Percentiles rank a stretch among this genome's conserved stretches.
phyloP scores from a whole-genome alignment of 2,888 invertebrate species.

The Lasioglossum pauxillum region DNA sequence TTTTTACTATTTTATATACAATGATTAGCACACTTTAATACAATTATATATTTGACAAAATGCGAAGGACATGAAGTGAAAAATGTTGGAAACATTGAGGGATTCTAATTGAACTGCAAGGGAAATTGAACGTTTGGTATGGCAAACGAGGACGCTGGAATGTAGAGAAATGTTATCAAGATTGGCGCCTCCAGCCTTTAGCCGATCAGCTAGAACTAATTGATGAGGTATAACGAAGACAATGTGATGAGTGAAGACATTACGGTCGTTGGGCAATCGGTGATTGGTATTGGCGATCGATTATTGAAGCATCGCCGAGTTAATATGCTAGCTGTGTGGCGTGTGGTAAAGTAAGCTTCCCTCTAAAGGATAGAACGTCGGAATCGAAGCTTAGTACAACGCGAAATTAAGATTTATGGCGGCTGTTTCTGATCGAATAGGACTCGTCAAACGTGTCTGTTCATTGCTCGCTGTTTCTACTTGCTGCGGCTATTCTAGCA shows the following conservation, averaged over 20 bases:
- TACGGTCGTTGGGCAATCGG: neutral
- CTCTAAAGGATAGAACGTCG: neutral
- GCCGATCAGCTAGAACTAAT: neutral
- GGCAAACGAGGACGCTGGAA: neutral
- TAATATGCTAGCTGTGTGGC: neutral
- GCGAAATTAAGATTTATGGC: conserved; percentile 12
- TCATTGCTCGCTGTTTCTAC: neutral
- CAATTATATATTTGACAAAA: too few species aligned
- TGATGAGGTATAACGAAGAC: neutral
- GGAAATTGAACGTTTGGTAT: neutral
- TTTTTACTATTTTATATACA: neutral
- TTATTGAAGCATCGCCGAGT: neutral
- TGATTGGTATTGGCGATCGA: neutral
- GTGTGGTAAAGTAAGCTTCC: neutral
- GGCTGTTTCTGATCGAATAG: neutral
- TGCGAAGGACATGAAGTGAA: too few species aligned
- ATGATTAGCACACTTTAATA: too few species aligned
- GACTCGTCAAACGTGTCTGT: conserved; percentile 8
- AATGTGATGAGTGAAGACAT: conserved; percentile 4
- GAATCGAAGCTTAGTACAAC: neutral
- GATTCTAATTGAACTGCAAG: too few species aligned
- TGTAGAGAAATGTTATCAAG: conserved; percentile 18
- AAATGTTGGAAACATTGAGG: too few species aligned
- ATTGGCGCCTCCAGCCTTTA: conserved; percentile 3
- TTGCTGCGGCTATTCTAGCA: neutral